These are phyloP conservation scores for Pteropus alecto DNA, from an alignment of 2,113 vertebrate species.

Conservation along the genomic window DNA sequence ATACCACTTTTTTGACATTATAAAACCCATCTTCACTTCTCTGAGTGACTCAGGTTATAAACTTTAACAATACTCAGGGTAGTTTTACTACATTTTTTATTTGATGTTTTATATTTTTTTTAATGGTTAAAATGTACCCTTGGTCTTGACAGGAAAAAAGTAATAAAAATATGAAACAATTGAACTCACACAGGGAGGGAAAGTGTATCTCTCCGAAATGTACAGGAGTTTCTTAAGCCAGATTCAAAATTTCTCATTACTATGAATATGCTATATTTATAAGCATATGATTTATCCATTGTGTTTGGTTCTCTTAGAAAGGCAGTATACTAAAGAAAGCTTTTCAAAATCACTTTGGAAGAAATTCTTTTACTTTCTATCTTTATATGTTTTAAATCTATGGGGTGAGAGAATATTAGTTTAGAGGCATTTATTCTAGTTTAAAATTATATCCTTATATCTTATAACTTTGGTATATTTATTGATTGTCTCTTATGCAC, in stretches of 20 bases:
- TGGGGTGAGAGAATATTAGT: not conserved
- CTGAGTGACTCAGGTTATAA: slow-evolving; percentile 35
- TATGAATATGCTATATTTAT: not conserved
- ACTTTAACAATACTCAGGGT: slow-evolving; percentile 20
- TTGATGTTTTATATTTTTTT: slow-evolving; percentile 1
- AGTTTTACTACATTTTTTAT: slow-evolving; percentile 4
- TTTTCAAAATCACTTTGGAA: not conserved
- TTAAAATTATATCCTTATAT: not conserved
- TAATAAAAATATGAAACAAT: not conserved
- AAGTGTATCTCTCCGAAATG: not conserved
- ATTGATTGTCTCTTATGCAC: not conserved
- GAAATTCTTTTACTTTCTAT: not conserved
- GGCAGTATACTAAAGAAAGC: not conserved
- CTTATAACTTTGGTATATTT: not conserved
- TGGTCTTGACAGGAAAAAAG: slow-evolving; percentile 9
- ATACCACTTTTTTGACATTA: not conserved
- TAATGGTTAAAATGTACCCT: slow-evolving; percentile 19
- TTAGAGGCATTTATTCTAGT: not conserved
- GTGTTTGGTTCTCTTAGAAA: not conserved
- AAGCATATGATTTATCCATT: not conserved
- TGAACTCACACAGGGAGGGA: not conserved
- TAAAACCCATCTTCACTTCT: not conserved
- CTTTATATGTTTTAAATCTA: not conserved
- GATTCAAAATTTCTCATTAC: not conserved
- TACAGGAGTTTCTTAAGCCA: not conserved